Percentiles rank a stretch among this genome's conserved stretches.
These are phyloP conservation scores for Caenorhabditis sulstoni DNA, from an alignment of 2,888 invertebrate species.

Conservation along the genomic window DNA sequence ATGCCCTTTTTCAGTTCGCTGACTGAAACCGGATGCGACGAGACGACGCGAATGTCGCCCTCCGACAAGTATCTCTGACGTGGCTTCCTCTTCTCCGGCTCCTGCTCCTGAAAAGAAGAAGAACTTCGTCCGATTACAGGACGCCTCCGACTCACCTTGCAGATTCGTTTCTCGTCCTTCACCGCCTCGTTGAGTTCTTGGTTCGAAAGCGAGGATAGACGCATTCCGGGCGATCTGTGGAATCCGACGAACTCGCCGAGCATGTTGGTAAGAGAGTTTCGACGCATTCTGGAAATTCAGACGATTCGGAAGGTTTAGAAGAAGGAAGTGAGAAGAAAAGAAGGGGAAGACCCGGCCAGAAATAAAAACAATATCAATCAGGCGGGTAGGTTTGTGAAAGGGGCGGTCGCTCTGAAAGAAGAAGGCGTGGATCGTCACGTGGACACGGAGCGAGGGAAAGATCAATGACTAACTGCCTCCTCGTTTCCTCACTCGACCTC, in stretches of 20 bases:
- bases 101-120: conserved; percentile 26
- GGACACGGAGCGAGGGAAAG: conserved; percentile 44
- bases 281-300: conserved; percentile 54
- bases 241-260: conserved; percentile 75
- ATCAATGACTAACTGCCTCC: conserved; percentile 33
- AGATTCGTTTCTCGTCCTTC: conserved; percentile 47
- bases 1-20: conserved; percentile 54
- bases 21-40: conserved; percentile 38
- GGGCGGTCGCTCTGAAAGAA: conserved; percentile 39
- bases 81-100: conserved; percentile 51
- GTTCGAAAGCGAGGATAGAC: conserved; percentile 45
- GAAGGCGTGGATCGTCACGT: conserved; percentile 47
- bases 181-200: conserved; percentile 53
- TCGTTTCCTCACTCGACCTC: not conserved
- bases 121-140: not conserved
- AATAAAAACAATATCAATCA: conserved; percentile 53
- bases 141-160: conserved; percentile 15
- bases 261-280: conserved; percentile 71
- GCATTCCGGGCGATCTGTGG: conserved; percentile 71
- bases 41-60: conserved; percentile 48
- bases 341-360: conserved; percentile 6
- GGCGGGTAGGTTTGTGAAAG: conserved; percentile 18
- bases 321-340: conserved; percentile 12
- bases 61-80: conserved; percentile 57
- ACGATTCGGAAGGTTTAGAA: not conserved